Base-by-base conservation (phyloP, 2,888 invertebrate genomes). In the Lydus trimaculatus region DNA sequence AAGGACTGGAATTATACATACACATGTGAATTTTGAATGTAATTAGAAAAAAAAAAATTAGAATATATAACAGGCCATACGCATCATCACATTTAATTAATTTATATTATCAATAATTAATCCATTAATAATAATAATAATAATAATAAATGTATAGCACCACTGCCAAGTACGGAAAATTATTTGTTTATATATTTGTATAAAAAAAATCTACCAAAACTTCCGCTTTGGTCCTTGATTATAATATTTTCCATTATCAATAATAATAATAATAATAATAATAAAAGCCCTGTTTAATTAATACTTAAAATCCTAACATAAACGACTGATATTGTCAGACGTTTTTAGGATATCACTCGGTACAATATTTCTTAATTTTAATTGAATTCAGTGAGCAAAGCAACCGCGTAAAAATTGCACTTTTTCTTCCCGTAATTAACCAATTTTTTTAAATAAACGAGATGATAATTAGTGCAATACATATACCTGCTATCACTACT, bases 161-260 rank as follows among this genome's bases (percentile, higher is more conserved):
- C 85, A 84, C 82, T 23, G 80, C 84, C 81, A 80, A 83, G 82
- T 83, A 84, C 83, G 82, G 82, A 84, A 81, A 84, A 52, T 23
- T 23, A 52, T 20, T 52, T 52, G 11, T 43, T 43, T 7, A 43
- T 17, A 82, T 82, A 76, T n/a, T n/a, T n/a, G n/a, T n/a, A 81
- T 84, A 83, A 83, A 84, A 83, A 80, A 83, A 83, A 17, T 43
- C n/a, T 83, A 84, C 84, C 83, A 83, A 83, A 84, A 83, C 82
- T 73, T 76, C 76, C 78, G 83, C 82, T 84, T 83, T 84, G 84
- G 84, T 83, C 84, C 83, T 83, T 82, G 82, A 72, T 56, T 69
- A 80, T 75, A 78, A 79, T 78, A 17, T 23, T 20, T 48, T 23
- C 1, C 7, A 2, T 52, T 23, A 9, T 20, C 23, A 23, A 43